A percentile compares a stretch with the other conserved stretches of the same genome.
These are phyloP conservation scores for Trichonephila inaurata DNA, from an alignment of 1,140 invertebrate species.

Conservation along the genomic window DNA sequence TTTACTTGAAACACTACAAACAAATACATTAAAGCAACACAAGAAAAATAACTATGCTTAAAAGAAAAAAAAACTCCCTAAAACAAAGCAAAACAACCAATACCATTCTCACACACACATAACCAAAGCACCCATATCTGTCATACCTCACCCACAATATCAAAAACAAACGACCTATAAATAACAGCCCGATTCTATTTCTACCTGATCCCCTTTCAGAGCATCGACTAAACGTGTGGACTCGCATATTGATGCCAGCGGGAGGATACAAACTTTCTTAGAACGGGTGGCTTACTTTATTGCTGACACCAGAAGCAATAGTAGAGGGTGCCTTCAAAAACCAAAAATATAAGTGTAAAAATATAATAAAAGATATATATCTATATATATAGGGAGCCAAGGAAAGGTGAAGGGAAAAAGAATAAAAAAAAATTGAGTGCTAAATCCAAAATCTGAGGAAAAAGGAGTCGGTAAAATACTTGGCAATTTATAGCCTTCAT, in stretches of 20 bases:
- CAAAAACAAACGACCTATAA: background rate
- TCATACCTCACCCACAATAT: too few species aligned
- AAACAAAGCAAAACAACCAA: too few species aligned
- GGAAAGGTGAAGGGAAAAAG: background rate
- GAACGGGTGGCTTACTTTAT: conserved; percentile 57
- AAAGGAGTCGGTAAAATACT: conserved; percentile 62
- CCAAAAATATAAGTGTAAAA: conserved; percentile 69
- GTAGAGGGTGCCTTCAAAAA: conserved; percentile 25
- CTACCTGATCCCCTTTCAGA: background rate
- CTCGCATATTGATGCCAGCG: conserved; percentile 66
- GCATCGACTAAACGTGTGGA: conserved; percentile 28
- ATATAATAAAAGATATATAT: conserved; percentile 66
- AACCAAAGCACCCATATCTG: too few species aligned
- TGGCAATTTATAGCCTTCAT: conserved; percentile 69
- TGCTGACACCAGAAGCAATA: conserved; percentile 54
- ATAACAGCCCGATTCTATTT: background rate
- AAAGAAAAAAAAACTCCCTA: too few species aligned
- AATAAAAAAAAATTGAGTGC: conserved; percentile 15
- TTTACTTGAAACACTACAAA: too few species aligned
- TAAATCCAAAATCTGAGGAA: conserved; percentile 58
- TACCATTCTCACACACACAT: too few species aligned
- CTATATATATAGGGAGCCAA: background rate
- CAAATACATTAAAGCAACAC: too few species aligned
- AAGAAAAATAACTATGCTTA: too few species aligned
- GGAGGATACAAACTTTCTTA: conserved; percentile 40